Conservation (phyloP, 2,888 invertebrate species). For the Endomychus coccineus region DNA sequence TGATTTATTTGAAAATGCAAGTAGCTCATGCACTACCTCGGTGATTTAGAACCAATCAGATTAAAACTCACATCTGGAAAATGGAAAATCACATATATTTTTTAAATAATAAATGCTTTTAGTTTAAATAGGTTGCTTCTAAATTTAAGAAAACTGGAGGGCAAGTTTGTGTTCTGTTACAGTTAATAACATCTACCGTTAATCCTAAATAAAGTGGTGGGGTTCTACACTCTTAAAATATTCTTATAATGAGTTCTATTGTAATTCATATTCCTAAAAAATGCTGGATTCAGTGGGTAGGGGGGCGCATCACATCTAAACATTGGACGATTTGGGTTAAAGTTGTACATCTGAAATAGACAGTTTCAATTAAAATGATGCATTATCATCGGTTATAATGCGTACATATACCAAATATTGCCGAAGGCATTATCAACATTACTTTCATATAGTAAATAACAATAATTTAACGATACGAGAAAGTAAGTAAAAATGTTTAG, state of each 20-base stretch:
- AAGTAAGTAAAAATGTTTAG: too few relatives aligned
- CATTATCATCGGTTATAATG: too few relatives aligned
- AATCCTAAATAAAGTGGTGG: conserved; percentile 27
- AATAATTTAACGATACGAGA: too few relatives aligned
- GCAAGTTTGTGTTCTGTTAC: conserved; percentile 10
- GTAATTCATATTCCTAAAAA: conserved; percentile 39
- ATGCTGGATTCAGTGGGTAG: conserved; percentile 35
- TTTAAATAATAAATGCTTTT: conserved; percentile 21
- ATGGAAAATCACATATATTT: conserved; percentile 28
- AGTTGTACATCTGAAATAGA: conserved; percentile 38
- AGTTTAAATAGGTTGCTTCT: conserved; percentile 7
- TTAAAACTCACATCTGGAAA: conserved; percentile 26
- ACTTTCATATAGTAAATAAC: too few relatives aligned
- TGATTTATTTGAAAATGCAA: too few relatives aligned
- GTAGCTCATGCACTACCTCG: too few relatives aligned
- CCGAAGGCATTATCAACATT: too few relatives aligned
- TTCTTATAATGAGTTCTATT: conserved; percentile 39
- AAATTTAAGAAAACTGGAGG: conserved; percentile 11
- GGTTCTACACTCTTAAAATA: conserved; percentile 38
- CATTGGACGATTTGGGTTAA: conserved; percentile 34
- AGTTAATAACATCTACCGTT: conserved; percentile 33
- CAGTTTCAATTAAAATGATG: too few relatives aligned
- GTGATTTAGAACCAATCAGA: conserved; percentile 23
- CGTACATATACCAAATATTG: too few relatives aligned
- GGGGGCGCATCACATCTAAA: conserved; percentile 39